Base-by-base conservation (phyloP, 2,888 invertebrate species). In the Maniola hyperantus region DNA sequence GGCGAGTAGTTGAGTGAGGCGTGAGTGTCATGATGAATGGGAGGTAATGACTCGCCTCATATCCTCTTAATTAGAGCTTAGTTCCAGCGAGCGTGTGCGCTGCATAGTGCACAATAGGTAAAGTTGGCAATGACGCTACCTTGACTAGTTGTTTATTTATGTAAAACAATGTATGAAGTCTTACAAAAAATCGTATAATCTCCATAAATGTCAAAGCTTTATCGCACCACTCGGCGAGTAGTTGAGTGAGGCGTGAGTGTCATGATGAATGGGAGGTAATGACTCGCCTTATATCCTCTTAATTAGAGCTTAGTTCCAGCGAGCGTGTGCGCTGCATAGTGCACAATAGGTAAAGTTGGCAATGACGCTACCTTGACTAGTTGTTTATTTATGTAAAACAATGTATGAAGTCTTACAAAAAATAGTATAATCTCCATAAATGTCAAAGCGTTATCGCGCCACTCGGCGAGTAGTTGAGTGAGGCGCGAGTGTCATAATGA, bases 21-120 rank as follows among this genome's bases (percentile, higher is more conserved):
- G 62, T 61, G 62, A 72, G 69, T 71, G 69, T 68, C 62, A 69
- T 67, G 65, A 72, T 57, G 67, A 69, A 71, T 71, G 66, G 64
- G 54, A 53, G 63, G 59, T 72, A 71, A 72, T 69, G 69, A 71
- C 69, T 71, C 54, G 57, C 65, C 64, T 67, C 70, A 64, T 71
- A 67, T 69, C 66, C 63, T 65, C 63, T 67, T 72, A 68, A 71
- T 69, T 65, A 65, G 62, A 65, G 71, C 61, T 61, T 61, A 61
- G 68, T 66, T 63, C 63, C 63, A 60, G 73, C 78, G 80, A 82
- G 82, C 79, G 79, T 78, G 4, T 26, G 26, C n/a, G n/a, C n/a
- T n/a, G n/a, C n/a, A n/a, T 26, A 26, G 2, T 26, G 26, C 26
- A 26, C 26, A 1, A 4, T 26, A 26, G 26, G 26, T 26, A 26